Evolutionary conservation across 2,888 invertebrate species (phyloP).

Genomic region (Polydesmus complanatus): DNA sequence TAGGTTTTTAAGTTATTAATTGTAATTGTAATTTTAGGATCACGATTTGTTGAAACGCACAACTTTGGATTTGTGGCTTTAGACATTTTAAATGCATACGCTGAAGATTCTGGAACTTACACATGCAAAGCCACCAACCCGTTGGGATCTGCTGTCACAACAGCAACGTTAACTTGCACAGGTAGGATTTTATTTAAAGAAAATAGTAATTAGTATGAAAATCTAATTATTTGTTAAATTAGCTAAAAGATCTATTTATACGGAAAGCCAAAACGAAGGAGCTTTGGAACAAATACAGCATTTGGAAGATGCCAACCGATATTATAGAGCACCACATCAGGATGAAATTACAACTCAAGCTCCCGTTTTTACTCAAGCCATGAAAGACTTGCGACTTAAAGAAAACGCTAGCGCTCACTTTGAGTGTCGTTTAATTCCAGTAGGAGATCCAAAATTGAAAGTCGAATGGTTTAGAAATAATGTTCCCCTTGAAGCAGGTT

Average conservation of each 20-base stretch:
- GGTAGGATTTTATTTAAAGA: conserved; percentile 48
- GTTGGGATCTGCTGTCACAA: conserved; percentile 82
- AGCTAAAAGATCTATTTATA: conserved; percentile 64
- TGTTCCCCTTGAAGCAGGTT: conserved; percentile 75
- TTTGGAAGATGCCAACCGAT: conserved; percentile 62
- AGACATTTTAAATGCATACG: conserved; percentile 86
- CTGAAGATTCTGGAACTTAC: conserved; percentile 92
- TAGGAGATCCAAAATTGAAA: conserved; percentile 79
- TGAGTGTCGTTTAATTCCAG: conserved; percentile 83
- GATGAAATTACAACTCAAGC: conserved; percentile 73
- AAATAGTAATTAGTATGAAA: no score
- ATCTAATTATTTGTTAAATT: conserved; percentile 1
- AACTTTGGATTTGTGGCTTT: conserved; percentile 96
- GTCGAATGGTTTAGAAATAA: conserved; percentile 90
- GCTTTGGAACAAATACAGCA: conserved; percentile 65
- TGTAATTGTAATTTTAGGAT: conserved; percentile 38
- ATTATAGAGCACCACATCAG: conserved; percentile 54
- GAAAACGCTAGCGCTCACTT: conserved; percentile 90
- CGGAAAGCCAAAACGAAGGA: conserved; percentile 77
- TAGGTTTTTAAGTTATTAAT: neutral
- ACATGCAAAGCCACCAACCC: conserved; percentile 85
- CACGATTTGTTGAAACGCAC: conserved; percentile 87
- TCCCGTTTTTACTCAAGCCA: conserved; percentile 81
- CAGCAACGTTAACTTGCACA: conserved; percentile 69
- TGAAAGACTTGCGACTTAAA: conserved; percentile 67